Evolutionary conservation across 2,888 invertebrate species (phyloP), one percentile per base, ranked within the genome.

Genomic region (Mellilla xanthometata): DNA sequence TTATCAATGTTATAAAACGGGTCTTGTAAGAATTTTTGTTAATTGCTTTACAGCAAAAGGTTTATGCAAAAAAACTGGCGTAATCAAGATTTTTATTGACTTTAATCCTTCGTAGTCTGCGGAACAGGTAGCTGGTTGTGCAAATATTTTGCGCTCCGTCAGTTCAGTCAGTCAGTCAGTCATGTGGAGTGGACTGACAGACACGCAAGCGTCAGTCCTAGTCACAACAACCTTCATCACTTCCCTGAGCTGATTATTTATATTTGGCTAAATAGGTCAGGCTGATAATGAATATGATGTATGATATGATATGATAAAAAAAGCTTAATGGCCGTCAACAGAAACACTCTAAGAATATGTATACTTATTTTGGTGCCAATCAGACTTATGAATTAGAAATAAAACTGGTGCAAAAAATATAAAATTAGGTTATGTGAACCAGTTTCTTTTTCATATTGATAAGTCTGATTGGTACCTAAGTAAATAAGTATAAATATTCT

Each of bases 141-240:
- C 42, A 48, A 56, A 55, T 60, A 65, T 65, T 58, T 65, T 59
- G 45, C 52, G 72, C 56, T 68, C 52, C 57, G 56, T 41, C 69
- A 62, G 46, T 27, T 50, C 49, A 58, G 45, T 53, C 29, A 45
- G 35, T 29, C 42, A 49, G 52, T 42, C 46, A 52, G 50, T 4
- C 15, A 6, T 19, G 44, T 46, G 24, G 45, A 32, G 26, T 35
- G 3, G 38, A 10, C 15, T 49, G 56, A 57, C 60, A 51, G 67
- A 71, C 78, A 76, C 77, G 76, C 76, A 75, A 81, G 73, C 78
- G 86, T 84, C 87, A 75, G 72, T 70, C 62, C 68, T 69, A 80
- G 86, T 88, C 86, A 86, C 71, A 87, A 88, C 86, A 88, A 81
- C 83, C 84, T 78, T 88, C 86, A 74, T 85, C 86, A 85, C 83